Conservation (phyloP, 30 jellyfish, hydroid and myxozoan species). For the Clytia hemisphaerica region DNA sequence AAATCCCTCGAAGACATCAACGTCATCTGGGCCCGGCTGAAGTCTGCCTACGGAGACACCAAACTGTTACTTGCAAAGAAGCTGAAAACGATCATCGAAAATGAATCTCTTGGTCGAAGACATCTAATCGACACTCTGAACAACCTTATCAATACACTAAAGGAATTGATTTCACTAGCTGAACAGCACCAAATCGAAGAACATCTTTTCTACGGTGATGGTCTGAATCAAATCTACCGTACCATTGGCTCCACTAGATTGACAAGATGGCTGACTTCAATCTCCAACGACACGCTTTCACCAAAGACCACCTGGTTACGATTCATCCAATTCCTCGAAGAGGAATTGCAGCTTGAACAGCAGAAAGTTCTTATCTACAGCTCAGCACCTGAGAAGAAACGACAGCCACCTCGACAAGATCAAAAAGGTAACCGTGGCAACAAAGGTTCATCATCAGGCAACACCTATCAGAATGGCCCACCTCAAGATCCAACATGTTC, state of each 20-base stretch:
- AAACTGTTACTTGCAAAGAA: slow-evolving; percentile 1
- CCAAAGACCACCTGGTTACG: slow-evolving; percentile 4
- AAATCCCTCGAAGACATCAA: neutral
- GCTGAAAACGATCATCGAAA: neutral
- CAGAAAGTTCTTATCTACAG: neutral
- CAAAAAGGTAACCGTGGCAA: no score
- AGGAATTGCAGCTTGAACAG: neutral
- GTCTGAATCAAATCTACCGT: neutral
- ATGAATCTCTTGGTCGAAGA: neutral
- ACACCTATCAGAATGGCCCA: no score
- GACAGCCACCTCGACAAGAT: no score
- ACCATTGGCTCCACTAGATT: neutral
- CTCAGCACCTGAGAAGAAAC: no score
- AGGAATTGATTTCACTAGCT: neutral
- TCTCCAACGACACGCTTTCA: neutral
- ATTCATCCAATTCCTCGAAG: slow-evolving; percentile 7
- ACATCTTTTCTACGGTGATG: no score
- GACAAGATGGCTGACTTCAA: slow-evolving; percentile 8
- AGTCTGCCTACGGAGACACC: neutral
- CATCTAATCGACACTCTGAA: neutral
- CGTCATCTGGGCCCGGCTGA: neutral
- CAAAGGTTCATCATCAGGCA: no score
- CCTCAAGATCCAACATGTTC: neutral
- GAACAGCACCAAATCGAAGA: neutral
- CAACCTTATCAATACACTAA: slow-evolving; percentile 1